phyloP scores from a whole-genome alignment of 2,797 vertebrate genomes.

The Lepilemur ruficaudatus region DNA sequence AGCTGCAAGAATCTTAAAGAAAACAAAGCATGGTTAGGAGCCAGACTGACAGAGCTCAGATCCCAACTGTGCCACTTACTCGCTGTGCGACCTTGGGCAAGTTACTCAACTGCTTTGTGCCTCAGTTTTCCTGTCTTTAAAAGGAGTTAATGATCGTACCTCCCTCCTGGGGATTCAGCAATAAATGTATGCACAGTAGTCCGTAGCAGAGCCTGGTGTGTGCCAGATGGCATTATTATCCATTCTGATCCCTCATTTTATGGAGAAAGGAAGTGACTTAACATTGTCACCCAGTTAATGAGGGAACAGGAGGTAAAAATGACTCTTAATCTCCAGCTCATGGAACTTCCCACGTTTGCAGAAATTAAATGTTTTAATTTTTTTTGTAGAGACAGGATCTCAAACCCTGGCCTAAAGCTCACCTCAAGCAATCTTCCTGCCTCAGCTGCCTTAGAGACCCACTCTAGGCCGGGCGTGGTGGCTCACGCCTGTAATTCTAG shows the following conservation, averaged over 20 bases:
- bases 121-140: not conserved
- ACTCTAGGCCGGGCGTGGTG: too few relatives aligned
- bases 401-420: too few relatives aligned
- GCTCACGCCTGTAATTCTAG: too few relatives aligned
- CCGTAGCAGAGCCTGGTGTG: too few relatives aligned
- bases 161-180: not conserved
- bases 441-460: not conserved
- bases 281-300: not conserved
- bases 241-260: not conserved
- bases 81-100: not conserved
- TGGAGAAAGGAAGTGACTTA: not conserved
- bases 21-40: not conserved
- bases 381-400: not conserved
- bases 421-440: not conserved
- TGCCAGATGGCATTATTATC: not conserved
- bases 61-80: not conserved
- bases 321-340: too few relatives aligned
- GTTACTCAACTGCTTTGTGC: not conserved
- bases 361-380: not conserved
- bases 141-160: not conserved
- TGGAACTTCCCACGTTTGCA: not conserved
- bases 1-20: not conserved
- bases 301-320: not conserved
- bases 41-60: not conserved
- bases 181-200: fast-evolving